phyloP scores from a whole-genome alignment of 1,140 invertebrate genomes.

The Drosophila triauraria region DNA sequence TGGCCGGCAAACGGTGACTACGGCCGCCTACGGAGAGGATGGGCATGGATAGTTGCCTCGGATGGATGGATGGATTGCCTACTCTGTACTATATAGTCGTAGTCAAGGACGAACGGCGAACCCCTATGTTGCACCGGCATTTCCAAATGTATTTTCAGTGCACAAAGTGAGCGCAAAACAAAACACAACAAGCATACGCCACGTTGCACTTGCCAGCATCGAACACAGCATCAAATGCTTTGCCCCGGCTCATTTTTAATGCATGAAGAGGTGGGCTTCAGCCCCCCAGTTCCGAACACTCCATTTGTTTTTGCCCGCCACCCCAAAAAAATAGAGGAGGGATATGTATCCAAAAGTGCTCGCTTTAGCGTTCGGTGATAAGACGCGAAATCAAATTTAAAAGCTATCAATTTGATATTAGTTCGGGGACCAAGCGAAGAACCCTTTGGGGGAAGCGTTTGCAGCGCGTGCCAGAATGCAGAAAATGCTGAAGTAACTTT shows the following conservation, averaged over 20 bases:
- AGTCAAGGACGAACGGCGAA: constrained; percentile 29
- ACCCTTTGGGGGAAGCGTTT: constrained; percentile 50
- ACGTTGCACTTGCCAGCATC: constrained; percentile 50
- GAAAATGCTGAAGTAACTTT: constrained; percentile 31
- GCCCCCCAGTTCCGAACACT: constrained; percentile 26
- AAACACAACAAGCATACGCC: constrained; percentile 59
- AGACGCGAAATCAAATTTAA: constrained; percentile 83
- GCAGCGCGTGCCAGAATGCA: constrained; percentile 66
- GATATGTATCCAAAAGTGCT: constrained; percentile 49
- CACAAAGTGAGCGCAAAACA: constrained; percentile 32
- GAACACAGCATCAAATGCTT: constrained; percentile 60
- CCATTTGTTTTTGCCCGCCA: constrained; percentile 45
- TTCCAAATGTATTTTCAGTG: constrained; percentile 55
- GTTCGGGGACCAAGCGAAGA: constrained; percentile 60
- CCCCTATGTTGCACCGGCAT: constrained; percentile 37
- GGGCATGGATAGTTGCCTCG: constrained; percentile 12
- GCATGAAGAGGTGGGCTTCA: constrained; percentile 25
- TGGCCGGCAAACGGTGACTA: constrained; percentile 27
- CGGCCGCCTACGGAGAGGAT: constrained; percentile 25
- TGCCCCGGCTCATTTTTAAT: constrained; percentile 73
- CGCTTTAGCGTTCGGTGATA: constrained; percentile 72
- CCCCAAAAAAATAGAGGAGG: neutral
- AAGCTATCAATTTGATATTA: constrained; percentile 84
- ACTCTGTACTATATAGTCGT: constrained; percentile 24
- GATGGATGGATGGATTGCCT: constrained; percentile 22